Base-by-base conservation (phyloP, 2,113 vertebrate species). In the Cercocebus atys region DNA sequence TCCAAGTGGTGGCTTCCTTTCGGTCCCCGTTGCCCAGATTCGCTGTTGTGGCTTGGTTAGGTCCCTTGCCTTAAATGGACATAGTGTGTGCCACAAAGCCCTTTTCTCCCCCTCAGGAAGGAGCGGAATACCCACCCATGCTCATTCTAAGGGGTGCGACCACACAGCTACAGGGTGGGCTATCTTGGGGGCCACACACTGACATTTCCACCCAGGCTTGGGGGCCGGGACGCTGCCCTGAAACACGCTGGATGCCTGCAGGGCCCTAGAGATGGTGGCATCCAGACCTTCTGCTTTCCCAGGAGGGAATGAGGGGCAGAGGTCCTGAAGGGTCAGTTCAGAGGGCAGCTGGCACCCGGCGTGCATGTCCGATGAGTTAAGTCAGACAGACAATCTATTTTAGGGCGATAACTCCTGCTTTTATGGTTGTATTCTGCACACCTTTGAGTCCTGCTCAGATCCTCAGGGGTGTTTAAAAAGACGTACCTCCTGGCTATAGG, bases 1-100 rank as follows among this genome's bases (percentile, higher is more conserved):
- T 30, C 52, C 0, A 7, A 22, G n/a, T 12, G 23, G 32, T 0
- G 50, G 9, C 64, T 43, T n/a, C 25, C 2, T 43, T n/a, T 25
- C 2, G 11, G 64, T 18, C 4, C 25, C 38, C 0, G 8, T 3
- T 32, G 47, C 50, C 25, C 32, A 14, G 25, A 11, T 25, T 23
- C 0, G 0, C 16, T 1, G 1, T 23, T 7, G 0, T 2, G 45
- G 23, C 38, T 0, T 4, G 6, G 38, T 11, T 1, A 14, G 10
- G 25, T 14, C 75, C 30, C 76, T 25, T 0, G 80, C 12, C 27
- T n/a, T 35, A 10, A 22, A 11, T 0, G 38, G 79, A 4, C 0
- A 1, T 2, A 79, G n/a, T 1, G 0, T 0, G 10, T 14, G 45
- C n/a, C 45, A 6, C 5, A 1, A 2, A 55, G 50, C 32, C 47